phyloP scores from a whole-genome alignment of 2,888 invertebrate genomes.

The Polia nebulosa region DNA sequence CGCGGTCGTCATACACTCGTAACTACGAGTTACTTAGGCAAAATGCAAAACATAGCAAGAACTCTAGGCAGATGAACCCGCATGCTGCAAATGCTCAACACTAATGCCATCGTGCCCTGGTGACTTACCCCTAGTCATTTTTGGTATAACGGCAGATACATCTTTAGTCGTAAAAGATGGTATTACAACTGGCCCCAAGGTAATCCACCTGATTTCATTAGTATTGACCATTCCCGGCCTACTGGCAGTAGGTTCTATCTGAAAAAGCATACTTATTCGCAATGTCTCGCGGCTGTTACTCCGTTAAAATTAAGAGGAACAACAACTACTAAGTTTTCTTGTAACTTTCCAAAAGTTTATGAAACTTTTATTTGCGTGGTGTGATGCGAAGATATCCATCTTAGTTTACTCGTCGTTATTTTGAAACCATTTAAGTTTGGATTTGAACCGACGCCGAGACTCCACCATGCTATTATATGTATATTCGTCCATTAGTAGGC shows the following conservation, averaged over 20 bases:
- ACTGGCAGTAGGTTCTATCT: not conserved
- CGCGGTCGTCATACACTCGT: too few species aligned
- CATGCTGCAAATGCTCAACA: not conserved
- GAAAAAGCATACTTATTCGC: not conserved
- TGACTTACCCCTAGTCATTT: not conserved
- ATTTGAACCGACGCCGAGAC: too few species aligned
- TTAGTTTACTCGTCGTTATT: too few species aligned
- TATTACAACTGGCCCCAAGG: not conserved
- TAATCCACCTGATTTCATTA: too few species aligned
- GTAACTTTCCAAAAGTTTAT: too few species aligned
- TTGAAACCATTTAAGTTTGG: too few species aligned
- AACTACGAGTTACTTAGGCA: not conserved
- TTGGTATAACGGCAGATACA: not conserved
- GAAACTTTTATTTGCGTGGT: too few species aligned
- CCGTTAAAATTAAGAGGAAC: not conserved
- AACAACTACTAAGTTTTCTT: not conserved
- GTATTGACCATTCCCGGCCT: not conserved
- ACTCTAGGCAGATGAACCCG: not conserved
- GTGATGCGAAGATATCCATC: too few species aligned
- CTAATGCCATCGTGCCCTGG: not conserved
- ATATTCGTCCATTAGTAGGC: not conserved
- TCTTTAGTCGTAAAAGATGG: not conserved
- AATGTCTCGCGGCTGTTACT: not conserved
- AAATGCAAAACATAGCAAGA: not conserved
- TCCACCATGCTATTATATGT: too few species aligned